Base-by-base conservation (phyloP, 2,113 vertebrate species). In the Meles meles region DNA sequence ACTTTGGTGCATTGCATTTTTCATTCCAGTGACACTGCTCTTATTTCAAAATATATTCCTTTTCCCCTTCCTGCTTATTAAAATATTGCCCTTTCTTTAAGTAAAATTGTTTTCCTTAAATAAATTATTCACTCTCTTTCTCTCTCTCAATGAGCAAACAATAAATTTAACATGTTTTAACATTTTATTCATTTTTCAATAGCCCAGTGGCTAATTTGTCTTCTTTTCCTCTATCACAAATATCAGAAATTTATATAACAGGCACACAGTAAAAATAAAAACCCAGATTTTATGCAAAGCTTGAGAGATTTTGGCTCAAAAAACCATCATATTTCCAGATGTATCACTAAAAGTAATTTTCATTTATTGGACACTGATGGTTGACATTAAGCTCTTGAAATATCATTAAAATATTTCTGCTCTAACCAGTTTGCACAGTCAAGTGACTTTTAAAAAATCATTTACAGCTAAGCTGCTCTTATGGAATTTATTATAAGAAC, bases 381-480 rank as follows among this genome's bases (percentile, higher is more conserved):
- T 96, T 97, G 97, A 96, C 97, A 98, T 98, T 96, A 97, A 97
- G 80, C 95, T 97, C 94, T 96, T 96, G 96, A 97, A 97, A 97
- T 96, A 94, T 92, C 95, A 96, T 97, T 97, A 98, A 96, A 95
- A 94, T 98, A 96, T 96, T 98, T 98, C 96, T 96, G 95, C 92
- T 96, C 63, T 97, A 98, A 93, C 95, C 84, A 95, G 97, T 97
- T 96, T 95, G 90, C 93, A 96, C 88, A 98, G 92, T 96, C 97
- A 98, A 98, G 84, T 95, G 95, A 98, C 90, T 98, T 98, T 97
- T 92, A 88, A 98, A 97, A 97, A 98, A 92, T 92, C 92, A 97
- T 90, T 97, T 96, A 92, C 42, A 63, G 63, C 95, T 93, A 95
- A 96, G 88, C 94, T 96, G 81, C 89, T 95, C 65, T 94, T 87